Conservation (phyloP, 2,888 invertebrate species). For the Lypha dubia region DNA sequence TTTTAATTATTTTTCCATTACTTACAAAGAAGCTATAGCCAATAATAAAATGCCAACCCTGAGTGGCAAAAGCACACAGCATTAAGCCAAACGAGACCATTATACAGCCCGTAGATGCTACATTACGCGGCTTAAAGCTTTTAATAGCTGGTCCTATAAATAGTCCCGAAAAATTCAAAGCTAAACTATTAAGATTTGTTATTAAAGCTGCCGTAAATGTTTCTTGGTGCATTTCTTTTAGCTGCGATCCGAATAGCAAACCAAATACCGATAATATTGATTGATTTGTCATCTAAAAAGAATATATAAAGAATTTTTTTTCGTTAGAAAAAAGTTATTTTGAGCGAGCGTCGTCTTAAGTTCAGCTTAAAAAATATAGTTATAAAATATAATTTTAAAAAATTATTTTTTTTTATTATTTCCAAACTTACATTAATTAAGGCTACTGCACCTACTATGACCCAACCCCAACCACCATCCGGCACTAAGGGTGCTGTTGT, state of each 20-base stretch:
- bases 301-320: no score
- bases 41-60: slow-evolving; percentile 85
- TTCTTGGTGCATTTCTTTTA: slow-evolving; percentile 86
- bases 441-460: slow-evolving; percentile 87
- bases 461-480: slow-evolving; percentile 91
- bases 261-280: slow-evolving; percentile 89
- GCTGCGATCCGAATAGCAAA: slow-evolving; percentile 87
- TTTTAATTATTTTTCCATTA: slow-evolving; percentile 64
- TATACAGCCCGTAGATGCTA: slow-evolving; percentile 85
- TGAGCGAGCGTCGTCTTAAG: no score
- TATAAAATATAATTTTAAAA: no score
- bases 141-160: slow-evolving; percentile 88
- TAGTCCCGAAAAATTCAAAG: slow-evolving; percentile 84
- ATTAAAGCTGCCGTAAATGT: slow-evolving; percentile 88
- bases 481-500: slow-evolving; percentile 81
- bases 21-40: slow-evolving; percentile 85
- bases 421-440: slow-evolving; percentile 86
- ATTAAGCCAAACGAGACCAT: slow-evolving; percentile 85
- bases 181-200: slow-evolving; percentile 86
- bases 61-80: slow-evolving; percentile 84
- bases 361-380: no score
- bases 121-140: slow-evolving; percentile 84
- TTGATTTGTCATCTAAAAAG: slow-evolving; percentile 88
- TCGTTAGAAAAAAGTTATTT: no score
- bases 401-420: neutral